A percentile compares a stretch with the other conserved stretches of the same genome.
Evolutionary conservation across 2,888 invertebrate species (phyloP).

Genomic region (Hirudinaria manillensis): DNA sequence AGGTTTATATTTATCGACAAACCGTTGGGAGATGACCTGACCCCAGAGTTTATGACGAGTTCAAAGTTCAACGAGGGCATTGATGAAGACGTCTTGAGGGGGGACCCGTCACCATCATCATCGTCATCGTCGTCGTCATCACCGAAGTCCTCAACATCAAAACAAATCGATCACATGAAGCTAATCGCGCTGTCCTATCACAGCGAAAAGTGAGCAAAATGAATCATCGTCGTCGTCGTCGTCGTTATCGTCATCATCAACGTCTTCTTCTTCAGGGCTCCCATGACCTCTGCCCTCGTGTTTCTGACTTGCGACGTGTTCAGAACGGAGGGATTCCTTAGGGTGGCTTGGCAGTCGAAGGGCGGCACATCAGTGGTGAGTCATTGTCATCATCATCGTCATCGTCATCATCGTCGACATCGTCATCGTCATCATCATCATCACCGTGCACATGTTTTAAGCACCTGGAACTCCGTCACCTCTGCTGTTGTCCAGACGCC

Average conservation of each 20-base stretch:
- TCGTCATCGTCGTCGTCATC: conserved; percentile 21
- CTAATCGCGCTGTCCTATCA: too few relatives aligned
- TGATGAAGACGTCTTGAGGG: conserved; percentile 10
- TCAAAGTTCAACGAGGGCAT: too few relatives aligned
- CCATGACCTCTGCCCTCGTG: background rate
- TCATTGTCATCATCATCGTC: conserved; percentile 21
- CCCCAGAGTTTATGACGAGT: too few relatives aligned
- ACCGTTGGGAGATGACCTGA: too few relatives aligned
- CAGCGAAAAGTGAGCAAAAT: too few relatives aligned
- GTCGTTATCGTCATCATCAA: background rate
- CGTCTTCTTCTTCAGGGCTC: background rate
- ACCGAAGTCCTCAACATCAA: background rate
- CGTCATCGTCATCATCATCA: too few relatives aligned
- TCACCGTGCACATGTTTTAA: too few relatives aligned
- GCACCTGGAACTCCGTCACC: conserved; percentile 33
- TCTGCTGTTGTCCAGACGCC: conserved; percentile 35
- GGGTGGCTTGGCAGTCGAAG: background rate
- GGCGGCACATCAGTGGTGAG: background rate
- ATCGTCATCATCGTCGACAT: conserved; percentile 19
- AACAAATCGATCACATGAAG: too few relatives aligned
- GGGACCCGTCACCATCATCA: conserved; percentile 4
- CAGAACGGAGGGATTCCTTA: background rate
- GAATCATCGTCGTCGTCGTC: conserved; percentile 21
- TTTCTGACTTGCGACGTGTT: conserved; percentile 4
- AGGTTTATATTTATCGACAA: too few relatives aligned